Evolutionary conservation across 1,140 invertebrate species (phyloP).

Genomic region (Dolichoris vasculosae): DNA sequence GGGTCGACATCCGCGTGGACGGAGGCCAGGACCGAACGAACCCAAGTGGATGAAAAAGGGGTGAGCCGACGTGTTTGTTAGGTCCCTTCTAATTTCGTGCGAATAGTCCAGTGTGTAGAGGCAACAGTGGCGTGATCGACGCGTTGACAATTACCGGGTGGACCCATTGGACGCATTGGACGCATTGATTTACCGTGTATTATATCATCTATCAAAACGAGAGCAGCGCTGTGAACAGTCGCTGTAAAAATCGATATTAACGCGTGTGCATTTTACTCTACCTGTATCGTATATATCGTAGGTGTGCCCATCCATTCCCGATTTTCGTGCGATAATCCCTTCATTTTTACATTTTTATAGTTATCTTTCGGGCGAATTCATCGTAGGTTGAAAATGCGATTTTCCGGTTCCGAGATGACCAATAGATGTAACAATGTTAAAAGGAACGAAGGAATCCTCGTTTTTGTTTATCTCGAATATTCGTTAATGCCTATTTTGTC

Average conservation of each 20-base stretch:
- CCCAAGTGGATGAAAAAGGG: too few relatives aligned
- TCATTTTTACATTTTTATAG: background rate
- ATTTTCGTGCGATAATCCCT: background rate
- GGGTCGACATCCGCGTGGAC: too few relatives aligned
- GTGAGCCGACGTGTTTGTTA: too few relatives aligned
- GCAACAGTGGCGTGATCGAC: conserved; percentile 4
- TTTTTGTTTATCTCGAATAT: too few relatives aligned
- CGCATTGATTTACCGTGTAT: conserved; percentile 48
- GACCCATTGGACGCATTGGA: conserved; percentile 38
- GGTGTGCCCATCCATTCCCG: background rate
- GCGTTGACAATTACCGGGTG: conserved; percentile 39
- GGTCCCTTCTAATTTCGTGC: conserved; percentile 17
- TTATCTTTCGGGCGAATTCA: background rate
- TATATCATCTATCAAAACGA: conserved; percentile 47
- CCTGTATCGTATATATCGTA: background rate
- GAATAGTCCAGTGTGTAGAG: background rate
- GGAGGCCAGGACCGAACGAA: too few relatives aligned
- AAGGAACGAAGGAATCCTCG: too few relatives aligned
- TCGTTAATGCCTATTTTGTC: too few relatives aligned
- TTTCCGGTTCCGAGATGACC: background rate
- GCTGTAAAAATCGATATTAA: conserved; percentile 36
- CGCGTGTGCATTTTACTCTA: background rate
- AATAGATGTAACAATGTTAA: too few relatives aligned
- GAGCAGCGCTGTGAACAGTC: conserved; percentile 1
- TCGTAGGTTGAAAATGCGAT: background rate